Percentiles rank a stretch among this genome's conserved stretches.
Conservation (phyloP, 2,113 vertebrate genomes). For the Lathamus discolor region DNA sequence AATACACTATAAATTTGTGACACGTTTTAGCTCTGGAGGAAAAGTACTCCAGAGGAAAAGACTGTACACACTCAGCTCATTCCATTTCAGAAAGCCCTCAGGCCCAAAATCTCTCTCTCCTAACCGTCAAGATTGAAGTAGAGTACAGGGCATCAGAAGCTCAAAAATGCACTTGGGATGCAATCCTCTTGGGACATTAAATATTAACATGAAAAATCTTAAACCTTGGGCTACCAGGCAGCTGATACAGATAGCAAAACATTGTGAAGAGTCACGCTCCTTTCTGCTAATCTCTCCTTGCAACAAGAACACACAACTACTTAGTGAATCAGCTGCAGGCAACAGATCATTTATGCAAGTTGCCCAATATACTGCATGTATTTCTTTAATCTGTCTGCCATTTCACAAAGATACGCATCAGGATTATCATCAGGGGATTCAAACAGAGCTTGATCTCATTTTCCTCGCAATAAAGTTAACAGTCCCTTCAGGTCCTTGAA, state of each 20-base stretch:
- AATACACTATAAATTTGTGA: background rate
- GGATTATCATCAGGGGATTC: background rate
- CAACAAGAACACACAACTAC: background rate
- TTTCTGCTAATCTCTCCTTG: background rate
- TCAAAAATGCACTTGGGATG: conserved; percentile 10
- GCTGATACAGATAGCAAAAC: background rate
- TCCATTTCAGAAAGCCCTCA: conserved; percentile 22
- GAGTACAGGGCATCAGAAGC: background rate
- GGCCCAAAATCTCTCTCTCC: background rate
- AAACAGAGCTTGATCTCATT: background rate
- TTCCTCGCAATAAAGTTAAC: background rate
- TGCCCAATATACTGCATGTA: background rate
- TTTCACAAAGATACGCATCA: background rate
- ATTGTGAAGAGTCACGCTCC: background rate
- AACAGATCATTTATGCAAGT: background rate
- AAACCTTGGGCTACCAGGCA: background rate
- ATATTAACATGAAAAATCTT: background rate
- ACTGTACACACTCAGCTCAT: background rate
- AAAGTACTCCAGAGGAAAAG: background rate
- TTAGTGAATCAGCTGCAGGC: background rate
- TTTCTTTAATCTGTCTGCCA: background rate
- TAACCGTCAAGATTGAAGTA: background rate
- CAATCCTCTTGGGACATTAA: background rate
- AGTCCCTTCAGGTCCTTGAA: background rate
- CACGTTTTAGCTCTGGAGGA: background rate